These are phyloP conservation scores for Hyles vespertilio DNA, from an alignment of 1,140 invertebrate species.

Conservation along the genomic window DNA sequence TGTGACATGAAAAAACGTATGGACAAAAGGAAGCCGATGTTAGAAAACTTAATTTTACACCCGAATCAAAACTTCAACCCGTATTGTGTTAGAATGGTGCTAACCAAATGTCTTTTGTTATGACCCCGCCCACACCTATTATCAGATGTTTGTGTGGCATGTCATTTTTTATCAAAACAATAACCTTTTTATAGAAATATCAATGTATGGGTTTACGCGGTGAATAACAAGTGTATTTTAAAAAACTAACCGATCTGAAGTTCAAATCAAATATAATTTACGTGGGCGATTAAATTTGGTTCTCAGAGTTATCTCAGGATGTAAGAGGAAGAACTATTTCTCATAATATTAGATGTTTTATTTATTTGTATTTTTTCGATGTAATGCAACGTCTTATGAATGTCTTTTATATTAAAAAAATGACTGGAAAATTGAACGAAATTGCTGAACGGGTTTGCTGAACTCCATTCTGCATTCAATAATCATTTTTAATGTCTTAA, in stretches of 20 bases:
- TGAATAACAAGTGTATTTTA: conserved; percentile 54
- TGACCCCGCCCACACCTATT: conserved; percentile 63
- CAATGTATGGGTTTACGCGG: conserved; percentile 27
- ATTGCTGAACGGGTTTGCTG: too few species aligned
- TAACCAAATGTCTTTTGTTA: conserved; percentile 72
- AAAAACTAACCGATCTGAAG: conserved; percentile 35
- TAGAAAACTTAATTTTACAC: conserved; percentile 72
- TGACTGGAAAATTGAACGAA: too few species aligned
- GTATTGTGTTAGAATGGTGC: conserved; percentile 63
- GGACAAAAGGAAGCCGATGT: conserved; percentile 50
- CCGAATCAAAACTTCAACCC: conserved; percentile 60
- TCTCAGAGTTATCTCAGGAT: too few species aligned
- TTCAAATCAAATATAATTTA: conserved; percentile 47
- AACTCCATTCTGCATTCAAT: too few species aligned
- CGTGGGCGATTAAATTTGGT: conserved; percentile 39
- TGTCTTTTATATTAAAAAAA: too few species aligned
- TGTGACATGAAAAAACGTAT: conserved; percentile 42
- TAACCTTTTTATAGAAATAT: conserved; percentile 51
- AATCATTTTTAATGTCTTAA: too few species aligned
- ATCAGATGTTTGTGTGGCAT: conserved; percentile 65
- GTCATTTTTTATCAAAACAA: conserved; percentile 75
- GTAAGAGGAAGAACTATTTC: too few species aligned
- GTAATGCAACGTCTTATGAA: too few species aligned
- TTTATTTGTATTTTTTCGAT: too few species aligned
- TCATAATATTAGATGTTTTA: too few species aligned